Evolutionary conservation across 2,113 vertebrate genomes (phyloP).

Genomic region (Corydoras maculifer): DNA sequence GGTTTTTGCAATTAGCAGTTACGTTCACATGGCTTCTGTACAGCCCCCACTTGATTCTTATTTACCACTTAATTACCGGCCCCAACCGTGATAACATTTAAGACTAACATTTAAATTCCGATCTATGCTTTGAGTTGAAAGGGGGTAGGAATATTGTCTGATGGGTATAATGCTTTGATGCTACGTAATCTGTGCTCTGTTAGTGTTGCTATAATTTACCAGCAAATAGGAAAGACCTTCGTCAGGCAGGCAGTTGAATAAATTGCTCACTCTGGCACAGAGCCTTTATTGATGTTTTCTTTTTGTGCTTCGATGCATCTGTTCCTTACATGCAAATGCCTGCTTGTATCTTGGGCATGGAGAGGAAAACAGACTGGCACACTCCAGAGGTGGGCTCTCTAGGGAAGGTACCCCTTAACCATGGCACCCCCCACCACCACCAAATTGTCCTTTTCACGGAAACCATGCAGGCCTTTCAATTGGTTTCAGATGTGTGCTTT

Average conservation of each 20-base stretch:
- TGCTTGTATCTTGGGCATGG: conserved; percentile 41
- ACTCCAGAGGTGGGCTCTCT: conserved; percentile 28
- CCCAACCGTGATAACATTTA: conserved; percentile 34
- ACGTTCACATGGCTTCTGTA: conserved; percentile 31
- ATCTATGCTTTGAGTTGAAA: conserved; percentile 28
- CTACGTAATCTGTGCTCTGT: conserved; percentile 1
- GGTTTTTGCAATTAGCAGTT: conserved; percentile 41
- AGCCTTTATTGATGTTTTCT: conserved; percentile 36
- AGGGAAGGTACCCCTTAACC: conserved; percentile 19
- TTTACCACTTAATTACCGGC: conserved; percentile 26
- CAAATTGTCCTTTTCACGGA: conserved; percentile 60
- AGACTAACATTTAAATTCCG: conserved; percentile 16
- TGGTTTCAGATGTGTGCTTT: conserved; percentile 64
- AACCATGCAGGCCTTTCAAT: conserved; percentile 62
- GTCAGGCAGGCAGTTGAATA: conserved; percentile 1
- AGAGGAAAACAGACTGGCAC: conserved; percentile 43
- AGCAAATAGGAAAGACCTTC: background rate
- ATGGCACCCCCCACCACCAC: conserved; percentile 53
- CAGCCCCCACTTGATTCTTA: conserved; percentile 30
- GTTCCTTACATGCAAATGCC: conserved; percentile 46
- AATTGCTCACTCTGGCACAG: conserved; percentile 11
- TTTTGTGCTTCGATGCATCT: conserved; percentile 37
- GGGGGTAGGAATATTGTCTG: conserved; percentile 28
- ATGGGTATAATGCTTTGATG: background rate
- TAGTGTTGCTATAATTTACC: conserved; percentile 1